These are phyloP conservation scores for Vombatus ursinus DNA, from an alignment of 2,113 vertebrate genomes.

Conservation along the genomic window DNA sequence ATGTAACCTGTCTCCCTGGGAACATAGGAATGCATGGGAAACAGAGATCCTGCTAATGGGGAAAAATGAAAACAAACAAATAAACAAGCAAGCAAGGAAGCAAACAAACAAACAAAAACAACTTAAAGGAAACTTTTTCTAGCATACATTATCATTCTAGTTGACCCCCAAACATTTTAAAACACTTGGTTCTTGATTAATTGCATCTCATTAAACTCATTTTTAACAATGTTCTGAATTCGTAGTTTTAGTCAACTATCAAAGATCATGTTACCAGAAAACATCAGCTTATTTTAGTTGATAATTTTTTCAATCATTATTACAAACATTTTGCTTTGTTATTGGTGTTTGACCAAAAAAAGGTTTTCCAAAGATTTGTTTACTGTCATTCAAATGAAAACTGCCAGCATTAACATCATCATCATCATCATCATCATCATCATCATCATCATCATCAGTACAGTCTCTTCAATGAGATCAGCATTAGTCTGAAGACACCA, in stretches of 20 bases:
- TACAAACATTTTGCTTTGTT: not conserved
- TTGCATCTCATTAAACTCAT: not conserved
- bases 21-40: not conserved
- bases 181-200: not conserved
- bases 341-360: not conserved
- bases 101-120: too few relatives aligned
- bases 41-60: not conserved
- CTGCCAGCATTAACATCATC: not conserved
- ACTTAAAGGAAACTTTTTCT: not conserved
- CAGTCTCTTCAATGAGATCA: not conserved
- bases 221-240: not conserved
- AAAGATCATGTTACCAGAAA: not conserved
- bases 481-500: not conserved
- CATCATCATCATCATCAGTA: not conserved
- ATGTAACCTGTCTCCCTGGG: slow-evolving; percentile 10
- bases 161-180: not conserved
- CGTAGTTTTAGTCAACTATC: not conserved
- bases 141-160: not conserved
- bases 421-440: not conserved
- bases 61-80: too few relatives aligned
- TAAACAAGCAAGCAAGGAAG: too few relatives aligned
- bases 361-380: too few relatives aligned
- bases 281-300: not conserved
- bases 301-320: not conserved
- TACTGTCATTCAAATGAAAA: not conserved